Percentiles rank a stretch among this genome's conserved stretches.
These are phyloP conservation scores for Macrotrachela quadricornifera DNA, from an alignment of 1,140 invertebrate species.

Conservation along the genomic window DNA sequence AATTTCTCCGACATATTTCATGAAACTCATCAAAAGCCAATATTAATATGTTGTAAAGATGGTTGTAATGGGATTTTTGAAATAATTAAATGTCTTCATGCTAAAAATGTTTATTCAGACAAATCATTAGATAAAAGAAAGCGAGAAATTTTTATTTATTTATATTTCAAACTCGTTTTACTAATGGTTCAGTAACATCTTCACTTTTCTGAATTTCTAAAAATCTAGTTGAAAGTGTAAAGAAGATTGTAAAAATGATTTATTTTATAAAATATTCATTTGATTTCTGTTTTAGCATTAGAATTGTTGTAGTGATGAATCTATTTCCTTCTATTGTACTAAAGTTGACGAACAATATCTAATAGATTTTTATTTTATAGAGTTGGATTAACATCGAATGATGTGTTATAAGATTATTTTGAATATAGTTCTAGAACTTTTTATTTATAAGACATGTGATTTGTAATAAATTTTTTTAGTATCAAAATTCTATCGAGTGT, in stretches of 20 bases:
- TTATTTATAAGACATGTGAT: too few relatives aligned
- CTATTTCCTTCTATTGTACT: conserved; percentile 88
- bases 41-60: conserved; percentile 26
- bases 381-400: too few relatives aligned
- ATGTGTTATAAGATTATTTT: too few relatives aligned
- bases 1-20: background rate
- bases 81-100: background rate
- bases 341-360: background rate
- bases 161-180: background rate
- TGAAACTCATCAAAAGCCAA: background rate
- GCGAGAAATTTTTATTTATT: background rate
- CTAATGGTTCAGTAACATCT: background rate
- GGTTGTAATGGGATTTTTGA: conserved; percentile 16
- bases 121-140: background rate
- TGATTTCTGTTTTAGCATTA: conserved; percentile 44
- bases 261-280: background rate
- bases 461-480: too few relatives aligned
- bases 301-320: conserved; percentile 79
- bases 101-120: background rate
- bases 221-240: background rate
- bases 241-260: too few relatives aligned
- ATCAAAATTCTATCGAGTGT: too few relatives aligned
- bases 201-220: background rate
- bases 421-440: too few relatives aligned
- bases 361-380: too few relatives aligned